A percentile compares a stretch with the other conserved stretches of the same genome.
Conservation (phyloP, 2,797 vertebrate genomes). For the Loriculus beryllinus region DNA sequence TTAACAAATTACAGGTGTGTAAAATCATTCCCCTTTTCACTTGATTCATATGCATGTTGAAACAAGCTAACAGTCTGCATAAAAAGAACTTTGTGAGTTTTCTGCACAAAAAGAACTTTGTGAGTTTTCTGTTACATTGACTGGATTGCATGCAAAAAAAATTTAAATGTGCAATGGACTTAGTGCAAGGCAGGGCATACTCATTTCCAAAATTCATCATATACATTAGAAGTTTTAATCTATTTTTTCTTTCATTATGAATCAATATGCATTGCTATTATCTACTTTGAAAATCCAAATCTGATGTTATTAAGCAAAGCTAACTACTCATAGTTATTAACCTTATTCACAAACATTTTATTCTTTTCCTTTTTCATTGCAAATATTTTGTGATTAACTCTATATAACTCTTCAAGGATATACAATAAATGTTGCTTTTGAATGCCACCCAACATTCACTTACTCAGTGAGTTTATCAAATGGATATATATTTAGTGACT, state of each 20-base stretch:
- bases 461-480: not conserved
- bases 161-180: not conserved
- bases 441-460: not conserved
- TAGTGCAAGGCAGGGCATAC: fast-evolving
- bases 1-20: not conserved
- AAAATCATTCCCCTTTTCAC: not conserved
- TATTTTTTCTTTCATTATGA: not conserved
- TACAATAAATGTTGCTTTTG: not conserved
- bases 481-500: not conserved
- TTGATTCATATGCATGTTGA: fast-evolving
- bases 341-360: not conserved
- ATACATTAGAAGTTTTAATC: not conserved
- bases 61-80: not conserved
- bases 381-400: not conserved
- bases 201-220: not conserved
- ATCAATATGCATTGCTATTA: not conserved
- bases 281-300: not conserved
- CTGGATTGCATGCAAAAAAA: not conserved
- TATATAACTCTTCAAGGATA: not conserved
- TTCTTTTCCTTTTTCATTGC: not conserved
- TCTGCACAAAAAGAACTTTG: fast-evolving
- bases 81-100: not conserved
- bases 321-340: not conserved
- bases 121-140: not conserved
- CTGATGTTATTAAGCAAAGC: not conserved